phyloP scores from a whole-genome alignment of 2,888 invertebrate genomes.

The Pelosia muscerda region DNA sequence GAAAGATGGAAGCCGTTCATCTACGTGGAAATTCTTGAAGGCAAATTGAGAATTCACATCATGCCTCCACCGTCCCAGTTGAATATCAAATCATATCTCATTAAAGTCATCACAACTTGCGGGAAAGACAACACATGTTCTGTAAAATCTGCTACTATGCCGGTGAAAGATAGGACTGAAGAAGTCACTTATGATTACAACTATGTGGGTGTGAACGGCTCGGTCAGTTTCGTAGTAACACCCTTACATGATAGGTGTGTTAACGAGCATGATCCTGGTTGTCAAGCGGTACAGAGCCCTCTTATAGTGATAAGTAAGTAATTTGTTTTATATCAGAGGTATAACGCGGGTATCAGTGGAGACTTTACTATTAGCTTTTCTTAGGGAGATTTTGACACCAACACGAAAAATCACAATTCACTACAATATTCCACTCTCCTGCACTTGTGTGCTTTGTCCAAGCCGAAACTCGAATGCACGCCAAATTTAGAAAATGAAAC shows the following conservation, averaged over 20 bases:
- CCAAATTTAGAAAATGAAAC: too few species aligned
- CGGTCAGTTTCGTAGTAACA: constrained; percentile 73
- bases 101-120: constrained; percentile 64
- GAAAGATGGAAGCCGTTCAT: constrained; percentile 79
- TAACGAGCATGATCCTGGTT: constrained; percentile 39
- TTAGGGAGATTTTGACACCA: too few species aligned
- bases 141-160: constrained; percentile 50
- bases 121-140: constrained; percentile 56
- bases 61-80: constrained; percentile 72
- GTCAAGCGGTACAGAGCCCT: constrained; percentile 72
- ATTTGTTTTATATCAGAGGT: not conserved
- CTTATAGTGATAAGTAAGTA: constrained; percentile 77
- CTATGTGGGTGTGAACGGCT: constrained; percentile 67
- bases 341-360: too few species aligned
- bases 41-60: constrained; percentile 71
- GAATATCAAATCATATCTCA: constrained; percentile 65
- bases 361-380: too few species aligned
- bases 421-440: too few species aligned
- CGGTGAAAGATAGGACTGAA: constrained; percentile 59
- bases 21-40: constrained; percentile 76
- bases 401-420: too few species aligned
- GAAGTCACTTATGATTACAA: constrained; percentile 74
- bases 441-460: too few species aligned
- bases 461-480: too few species aligned
- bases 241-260: constrained; percentile 67